phyloP scores from a whole-genome alignment of 2,113 vertebrate species.

The Embiotoca jacksoni region DNA sequence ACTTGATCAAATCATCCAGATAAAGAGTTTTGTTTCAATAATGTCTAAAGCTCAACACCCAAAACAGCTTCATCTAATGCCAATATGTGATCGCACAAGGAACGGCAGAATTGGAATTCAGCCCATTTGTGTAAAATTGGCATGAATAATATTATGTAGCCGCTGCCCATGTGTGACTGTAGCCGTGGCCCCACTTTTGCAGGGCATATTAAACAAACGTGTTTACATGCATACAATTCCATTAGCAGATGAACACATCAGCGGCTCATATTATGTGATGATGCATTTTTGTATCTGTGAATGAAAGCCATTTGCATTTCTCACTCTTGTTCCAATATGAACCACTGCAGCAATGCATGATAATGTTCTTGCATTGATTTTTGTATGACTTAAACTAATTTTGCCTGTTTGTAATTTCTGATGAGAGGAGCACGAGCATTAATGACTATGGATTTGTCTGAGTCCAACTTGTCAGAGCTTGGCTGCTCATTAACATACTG shows the following conservation, averaged over 20 bases:
- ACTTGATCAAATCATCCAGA: constrained; percentile 39
- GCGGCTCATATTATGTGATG: neutral
- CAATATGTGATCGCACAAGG: constrained; percentile 5
- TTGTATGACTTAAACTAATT: constrained; percentile 44
- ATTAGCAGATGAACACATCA: constrained; percentile 17
- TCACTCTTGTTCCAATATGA: neutral
- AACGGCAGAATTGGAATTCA: neutral
- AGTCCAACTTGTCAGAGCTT: constrained; percentile 30
- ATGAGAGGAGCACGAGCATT: constrained; percentile 45
- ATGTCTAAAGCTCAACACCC: constrained; percentile 29
- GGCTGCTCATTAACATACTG: constrained; percentile 51
- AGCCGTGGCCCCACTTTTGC: neutral
- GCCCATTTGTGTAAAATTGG: constrained; percentile 4
- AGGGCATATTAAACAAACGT: constrained; percentile 14
- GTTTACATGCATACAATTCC: neutral
- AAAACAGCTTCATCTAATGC: constrained; percentile 18
- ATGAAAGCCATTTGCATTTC: neutral
- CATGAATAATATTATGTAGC: neutral
- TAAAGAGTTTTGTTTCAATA: constrained; percentile 58
- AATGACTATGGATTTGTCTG: constrained; percentile 65
- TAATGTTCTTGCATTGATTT: constrained; percentile 57
- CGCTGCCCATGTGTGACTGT: constrained; percentile 1
- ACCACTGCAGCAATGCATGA: constrained; percentile 35
- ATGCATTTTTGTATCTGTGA: neutral
- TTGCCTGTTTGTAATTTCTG: constrained; percentile 57